Conservation (phyloP, 2,113 vertebrate genomes). For the Camelus dromedarius region DNA sequence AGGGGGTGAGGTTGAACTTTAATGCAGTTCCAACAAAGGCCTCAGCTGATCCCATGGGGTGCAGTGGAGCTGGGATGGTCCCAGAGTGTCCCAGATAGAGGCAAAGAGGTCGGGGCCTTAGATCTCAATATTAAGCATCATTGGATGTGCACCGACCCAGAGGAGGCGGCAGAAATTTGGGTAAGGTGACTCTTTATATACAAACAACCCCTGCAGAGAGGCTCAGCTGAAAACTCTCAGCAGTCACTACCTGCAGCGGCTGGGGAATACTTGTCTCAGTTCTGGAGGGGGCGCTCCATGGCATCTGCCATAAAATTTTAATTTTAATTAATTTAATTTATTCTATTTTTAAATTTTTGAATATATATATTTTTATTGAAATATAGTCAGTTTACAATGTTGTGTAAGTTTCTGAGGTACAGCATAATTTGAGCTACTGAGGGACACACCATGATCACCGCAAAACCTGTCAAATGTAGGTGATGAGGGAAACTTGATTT, state of each 20-base stretch:
- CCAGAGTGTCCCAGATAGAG: neutral
- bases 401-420: too few species aligned
- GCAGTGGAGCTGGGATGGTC: neutral
- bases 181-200: neutral
- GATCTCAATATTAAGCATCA: neutral
- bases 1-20: neutral
- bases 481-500: neutral
- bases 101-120: neutral
- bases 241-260: neutral
- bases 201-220: neutral
- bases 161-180: neutral
- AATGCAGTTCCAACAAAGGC: neutral
- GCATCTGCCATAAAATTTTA: neutral
- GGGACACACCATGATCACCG: neutral
- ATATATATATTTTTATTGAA: too few species aligned
- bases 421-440: neutral
- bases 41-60: neutral
- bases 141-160: neutral
- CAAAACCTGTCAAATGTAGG: neutral
- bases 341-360: too few species aligned
- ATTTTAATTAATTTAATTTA: too few species aligned
- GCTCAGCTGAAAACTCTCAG: neutral
- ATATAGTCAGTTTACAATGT: too few species aligned
- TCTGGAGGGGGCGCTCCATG: accelerated
- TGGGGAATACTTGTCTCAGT: neutral